Conservation (phyloP, 2,113 vertebrate species). For the Phodopus roborovskii region DNA sequence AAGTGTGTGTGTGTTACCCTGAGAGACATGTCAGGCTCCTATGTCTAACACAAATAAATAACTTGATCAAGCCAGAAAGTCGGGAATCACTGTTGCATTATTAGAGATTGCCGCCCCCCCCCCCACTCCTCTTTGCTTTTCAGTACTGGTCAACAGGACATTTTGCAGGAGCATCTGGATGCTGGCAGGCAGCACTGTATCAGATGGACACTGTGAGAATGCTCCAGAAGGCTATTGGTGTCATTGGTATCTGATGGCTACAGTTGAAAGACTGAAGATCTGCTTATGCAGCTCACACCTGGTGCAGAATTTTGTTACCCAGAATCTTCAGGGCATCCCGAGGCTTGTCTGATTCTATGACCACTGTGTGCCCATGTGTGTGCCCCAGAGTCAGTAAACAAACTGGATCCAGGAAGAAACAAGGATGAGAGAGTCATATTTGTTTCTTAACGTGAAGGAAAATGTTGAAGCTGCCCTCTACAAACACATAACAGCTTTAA, state of each 20-base stretch:
- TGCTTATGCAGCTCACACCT: not conserved
- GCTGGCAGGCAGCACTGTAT: constrained; percentile 49
- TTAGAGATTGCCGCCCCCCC: not conserved
- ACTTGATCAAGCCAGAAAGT: constrained; percentile 45
- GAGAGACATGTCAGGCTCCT: not conserved
- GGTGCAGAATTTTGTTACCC: not conserved
- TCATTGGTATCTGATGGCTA: constrained; percentile 22
- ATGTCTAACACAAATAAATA: constrained; percentile 16
- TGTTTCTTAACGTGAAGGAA: not conserved
- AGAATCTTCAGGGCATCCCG: not conserved
- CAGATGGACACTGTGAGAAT: not conserved
- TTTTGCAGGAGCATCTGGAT: constrained; percentile 38
- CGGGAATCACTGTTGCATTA: constrained; percentile 55
- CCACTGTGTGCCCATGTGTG: not conserved
- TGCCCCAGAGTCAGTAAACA: not conserved
- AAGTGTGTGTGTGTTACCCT: not conserved
- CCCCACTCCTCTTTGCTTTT: not conserved
- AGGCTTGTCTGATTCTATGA: constrained; percentile 46
- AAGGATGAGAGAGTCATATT: not conserved
- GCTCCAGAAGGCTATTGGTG: not conserved
- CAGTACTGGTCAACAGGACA: constrained; percentile 13
- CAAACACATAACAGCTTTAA: not conserved
- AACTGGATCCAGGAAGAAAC: not conserved
- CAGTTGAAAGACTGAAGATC: not conserved
- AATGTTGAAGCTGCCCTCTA: not conserved